These are phyloP conservation scores for Diplazon laetatorius DNA, from an alignment of 2,888 invertebrate genomes.

Conservation along the genomic window DNA sequence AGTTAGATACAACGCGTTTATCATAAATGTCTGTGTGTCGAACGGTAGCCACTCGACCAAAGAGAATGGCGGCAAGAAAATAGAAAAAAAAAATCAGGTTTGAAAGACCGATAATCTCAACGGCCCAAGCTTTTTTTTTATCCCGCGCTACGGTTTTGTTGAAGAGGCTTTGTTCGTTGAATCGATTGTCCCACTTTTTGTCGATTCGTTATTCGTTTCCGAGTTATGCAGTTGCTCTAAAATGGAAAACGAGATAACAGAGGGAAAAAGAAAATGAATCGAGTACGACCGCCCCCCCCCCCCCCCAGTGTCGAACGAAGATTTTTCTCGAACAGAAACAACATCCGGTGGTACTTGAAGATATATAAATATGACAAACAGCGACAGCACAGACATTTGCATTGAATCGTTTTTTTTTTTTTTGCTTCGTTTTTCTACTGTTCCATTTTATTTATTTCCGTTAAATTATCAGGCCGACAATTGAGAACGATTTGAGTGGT, in stretches of 20 bases:
- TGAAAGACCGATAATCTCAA: slow-evolving; percentile 37
- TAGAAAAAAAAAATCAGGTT: slow-evolving; percentile 21
- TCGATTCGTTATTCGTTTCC: slow-evolving; percentile 56
- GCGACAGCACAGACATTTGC: neutral
- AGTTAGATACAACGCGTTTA: slow-evolving; percentile 41
- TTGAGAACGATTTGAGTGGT: no score
- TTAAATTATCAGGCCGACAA: no score
- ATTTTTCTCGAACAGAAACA: slow-evolving; percentile 11
- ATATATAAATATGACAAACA: slow-evolving; percentile 23
- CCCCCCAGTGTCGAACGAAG: slow-evolving; percentile 28
- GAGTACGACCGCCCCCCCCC: no score
- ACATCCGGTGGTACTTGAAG: neutral
- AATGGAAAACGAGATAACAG: slow-evolving; percentile 1
- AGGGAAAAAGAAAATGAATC: slow-evolving; percentile 14
- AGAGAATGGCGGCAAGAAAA: slow-evolving; percentile 40
- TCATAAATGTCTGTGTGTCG: slow-evolving; percentile 35
- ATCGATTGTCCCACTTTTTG: slow-evolving; percentile 59
- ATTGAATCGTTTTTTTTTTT: neutral
- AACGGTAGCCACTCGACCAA: slow-evolving; percentile 24
- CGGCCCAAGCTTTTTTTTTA: slow-evolving; percentile 28
- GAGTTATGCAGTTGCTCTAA: slow-evolving; percentile 41
- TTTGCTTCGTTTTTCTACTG: neutral
- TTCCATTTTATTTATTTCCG: neutral
- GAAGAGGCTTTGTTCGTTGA: slow-evolving; percentile 51
- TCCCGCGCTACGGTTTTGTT: neutral